Conservation (phyloP, 2,113 vertebrate genomes). For the Antennarius striatus region DNA sequence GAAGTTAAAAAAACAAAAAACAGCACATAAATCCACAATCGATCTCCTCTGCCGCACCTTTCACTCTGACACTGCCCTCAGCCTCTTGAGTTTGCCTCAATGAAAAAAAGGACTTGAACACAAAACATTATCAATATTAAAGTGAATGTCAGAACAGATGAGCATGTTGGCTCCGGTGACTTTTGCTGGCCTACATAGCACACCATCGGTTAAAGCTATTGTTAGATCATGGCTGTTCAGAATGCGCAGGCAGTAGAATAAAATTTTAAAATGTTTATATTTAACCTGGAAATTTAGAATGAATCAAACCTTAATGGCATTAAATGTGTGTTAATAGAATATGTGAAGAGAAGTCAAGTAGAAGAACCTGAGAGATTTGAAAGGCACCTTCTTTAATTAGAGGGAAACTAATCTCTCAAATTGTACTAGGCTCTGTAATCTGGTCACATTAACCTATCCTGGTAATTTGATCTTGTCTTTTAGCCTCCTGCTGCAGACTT, state of each 20-base stretch:
- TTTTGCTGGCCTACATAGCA: conserved; percentile 36
- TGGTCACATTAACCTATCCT: no score
- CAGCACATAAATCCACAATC: conserved; percentile 29
- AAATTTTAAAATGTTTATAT: no score
- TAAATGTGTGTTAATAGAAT: no score
- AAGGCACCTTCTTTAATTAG: no score
- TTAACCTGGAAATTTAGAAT: no score
- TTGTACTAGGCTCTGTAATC: no score
- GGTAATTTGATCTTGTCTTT: no score
- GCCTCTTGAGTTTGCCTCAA: conserved; percentile 27
- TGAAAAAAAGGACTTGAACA: conserved; percentile 41
- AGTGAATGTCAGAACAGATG: conserved; percentile 22
- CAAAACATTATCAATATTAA: conserved; percentile 54
- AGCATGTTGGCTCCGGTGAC: conserved; percentile 3
- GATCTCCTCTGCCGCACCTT: conserved; percentile 20
- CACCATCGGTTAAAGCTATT: conserved; percentile 13
- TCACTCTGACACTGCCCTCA: conserved; percentile 23
- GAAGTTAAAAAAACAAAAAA: not conserved
- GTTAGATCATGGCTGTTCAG: conserved; percentile 4
- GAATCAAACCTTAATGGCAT: no score
- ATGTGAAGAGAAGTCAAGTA: no score
- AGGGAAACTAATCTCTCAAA: no score
- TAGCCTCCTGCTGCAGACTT: no score
- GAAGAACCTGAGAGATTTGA: no score
- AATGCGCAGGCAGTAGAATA: conserved; percentile 10